Evolutionary conservation across 2,888 invertebrate genomes (phyloP).

Genomic region (Hermodice carunculata): DNA sequence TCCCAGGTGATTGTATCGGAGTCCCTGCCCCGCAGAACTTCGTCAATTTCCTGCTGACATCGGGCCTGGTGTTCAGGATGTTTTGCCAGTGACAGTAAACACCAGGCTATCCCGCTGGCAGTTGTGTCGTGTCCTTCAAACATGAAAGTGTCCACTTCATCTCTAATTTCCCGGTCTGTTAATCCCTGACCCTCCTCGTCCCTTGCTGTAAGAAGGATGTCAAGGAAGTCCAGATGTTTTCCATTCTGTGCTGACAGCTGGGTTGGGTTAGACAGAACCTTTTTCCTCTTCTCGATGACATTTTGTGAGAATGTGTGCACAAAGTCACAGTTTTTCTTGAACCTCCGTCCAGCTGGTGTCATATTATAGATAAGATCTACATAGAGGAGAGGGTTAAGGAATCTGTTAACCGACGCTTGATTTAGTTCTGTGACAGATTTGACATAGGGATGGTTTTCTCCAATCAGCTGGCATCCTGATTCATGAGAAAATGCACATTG

Average conservation of each 20-base stretch:
- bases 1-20: conserved; percentile 43
- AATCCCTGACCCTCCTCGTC: conserved; percentile 52
- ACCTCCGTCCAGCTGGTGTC: conserved; percentile 47
- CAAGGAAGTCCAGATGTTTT: conserved; percentile 37
- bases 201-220: conserved; percentile 33
- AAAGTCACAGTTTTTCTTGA: conserved; percentile 51
- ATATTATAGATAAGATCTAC: conserved; percentile 44
- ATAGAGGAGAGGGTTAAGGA: conserved; percentile 43
- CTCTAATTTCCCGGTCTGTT: conserved; percentile 53
- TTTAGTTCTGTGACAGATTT: conserved; percentile 46
- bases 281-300: conserved; percentile 51
- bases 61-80: not conserved
- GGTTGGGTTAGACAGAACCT: conserved; percentile 52
- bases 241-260: too few species aligned
- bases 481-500: conserved; percentile 59
- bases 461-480: conserved; percentile 45
- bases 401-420: conserved; percentile 17
- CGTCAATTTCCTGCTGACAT: not conserved
- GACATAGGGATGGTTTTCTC: conserved; percentile 47
- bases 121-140: conserved; percentile 29
- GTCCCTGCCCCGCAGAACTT: not conserved
- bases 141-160: conserved; percentile 54
- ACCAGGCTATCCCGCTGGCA: not conserved
- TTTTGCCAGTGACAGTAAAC: not conserved
- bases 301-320: conserved; percentile 60